Conservation (phyloP, 2,888 invertebrate genomes). For the Eupeodes luniger region DNA sequence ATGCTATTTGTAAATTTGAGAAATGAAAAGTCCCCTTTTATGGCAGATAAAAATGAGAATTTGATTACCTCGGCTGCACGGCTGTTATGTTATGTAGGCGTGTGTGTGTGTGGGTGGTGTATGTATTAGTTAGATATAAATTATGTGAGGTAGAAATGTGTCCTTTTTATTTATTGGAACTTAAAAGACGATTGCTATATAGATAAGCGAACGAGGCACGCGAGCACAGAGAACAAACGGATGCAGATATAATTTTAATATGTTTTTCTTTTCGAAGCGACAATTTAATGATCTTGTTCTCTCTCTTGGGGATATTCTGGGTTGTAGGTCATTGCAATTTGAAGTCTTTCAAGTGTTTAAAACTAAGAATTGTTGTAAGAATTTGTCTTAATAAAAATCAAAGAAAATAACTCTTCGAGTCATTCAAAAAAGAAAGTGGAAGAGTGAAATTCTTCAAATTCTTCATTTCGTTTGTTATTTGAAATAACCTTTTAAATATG, state of each 20-base stretch:
- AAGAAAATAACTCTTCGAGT: too few species aligned
- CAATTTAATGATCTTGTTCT: conserved; percentile 2
- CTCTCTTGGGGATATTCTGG: neutral
- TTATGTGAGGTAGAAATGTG: conserved; percentile 20
- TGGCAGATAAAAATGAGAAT: conserved; percentile 40
- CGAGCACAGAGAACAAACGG: neutral
- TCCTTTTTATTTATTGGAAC: conserved; percentile 23
- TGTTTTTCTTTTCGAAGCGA: neutral
- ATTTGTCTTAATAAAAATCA: too few species aligned
- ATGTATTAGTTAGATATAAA: conserved; percentile 8
- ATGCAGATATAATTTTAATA: neutral
- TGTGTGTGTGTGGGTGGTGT: neutral
- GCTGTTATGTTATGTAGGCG: neutral
- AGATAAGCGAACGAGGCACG: neutral
- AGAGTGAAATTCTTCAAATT: too few species aligned
- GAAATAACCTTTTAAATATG: too few species aligned
- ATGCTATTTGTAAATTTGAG: conserved; percentile 45
- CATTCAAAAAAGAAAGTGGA: too few species aligned
- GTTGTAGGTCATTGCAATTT: too few species aligned
- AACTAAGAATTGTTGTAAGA: too few species aligned
- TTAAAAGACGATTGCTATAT: neutral
- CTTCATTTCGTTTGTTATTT: too few species aligned
- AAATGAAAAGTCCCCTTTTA: conserved; percentile 43
- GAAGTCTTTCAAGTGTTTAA: too few species aligned
- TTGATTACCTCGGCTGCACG: conserved; percentile 6